Evolutionary conservation across 2,797 vertebrate species (phyloP), one percentile per base, ranked within the genome.

Genomic region (Cyprinella venusta): DNA sequence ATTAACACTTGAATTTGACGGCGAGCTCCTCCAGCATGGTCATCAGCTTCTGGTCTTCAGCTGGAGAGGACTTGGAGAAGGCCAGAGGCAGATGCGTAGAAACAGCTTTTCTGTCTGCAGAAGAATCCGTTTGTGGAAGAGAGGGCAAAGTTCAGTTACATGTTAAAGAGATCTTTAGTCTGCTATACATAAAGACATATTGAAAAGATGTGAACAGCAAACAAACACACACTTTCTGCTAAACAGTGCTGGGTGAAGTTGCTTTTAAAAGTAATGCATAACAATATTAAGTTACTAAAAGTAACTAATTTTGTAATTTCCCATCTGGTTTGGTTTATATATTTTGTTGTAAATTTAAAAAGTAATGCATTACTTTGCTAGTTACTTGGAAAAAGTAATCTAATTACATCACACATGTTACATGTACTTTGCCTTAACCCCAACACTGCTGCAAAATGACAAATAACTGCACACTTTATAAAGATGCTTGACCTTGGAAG

Each of bases 71-170:
- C 50, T 86, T 91, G 61, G 94, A 94, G 2, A 67, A 91, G 33
- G 96, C 96, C 81, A 97, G 87, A 0, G 94, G 93, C 24, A 96
- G 90, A 82, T 96, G 96, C 0, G 94, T 96, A 18, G 94, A 83
- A 42, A 96, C 94, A 0, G 93, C 91, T 8, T 92, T 94, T 61
- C 93, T 92, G 88, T 96, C 96, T 97, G 91, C 7, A 61, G 8
- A 71, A 4, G n/a, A 21, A 24, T 15, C 24, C 67, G 13, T n/a
- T 18, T 24, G 16, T n/a, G 72, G 2, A 0, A 38, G 24, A 48
- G 4, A 21, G 48, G 63, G 61, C 68, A 65, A 78, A 52, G 6
- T 64, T 84, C 4, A 63, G 36, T 38, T 63, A 30, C n/a, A 56
- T 26, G 36, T 68, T 52, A 56, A 64, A 42, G 15, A 71, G n/a